Base-by-base conservation (phyloP, 2,888 invertebrate genomes). In the Prenolepis imparis region DNA sequence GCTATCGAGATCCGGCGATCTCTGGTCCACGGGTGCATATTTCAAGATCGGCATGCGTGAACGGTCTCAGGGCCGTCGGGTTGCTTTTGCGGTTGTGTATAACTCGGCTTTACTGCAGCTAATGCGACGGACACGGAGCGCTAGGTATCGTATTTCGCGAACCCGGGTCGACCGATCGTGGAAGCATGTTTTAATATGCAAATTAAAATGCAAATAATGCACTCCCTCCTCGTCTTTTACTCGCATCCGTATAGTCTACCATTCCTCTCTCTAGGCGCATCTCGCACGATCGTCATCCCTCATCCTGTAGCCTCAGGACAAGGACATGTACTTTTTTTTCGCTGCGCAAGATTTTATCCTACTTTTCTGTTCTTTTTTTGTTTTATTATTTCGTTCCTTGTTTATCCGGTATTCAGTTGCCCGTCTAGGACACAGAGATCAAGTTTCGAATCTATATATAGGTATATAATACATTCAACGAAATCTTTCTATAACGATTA, bases 21-120 rank as follows among this genome's bases (percentile, higher is more conserved):
- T 92, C 88, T 91, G 59, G 90, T 91, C 90, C 90, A 89, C 93
- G 93, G 93, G 93, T 93, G 93, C 93, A 94, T 94, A 93, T 94
- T 94, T 94, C 93, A 93, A 93, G 93, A 94, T 94, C 94, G 93
- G 94, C 94, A 94, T 94, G 93, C 94, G 92, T 93, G 93, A 94
- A 94, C 92, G 92, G 93, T 93, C 93, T 94, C 94, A 94, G 94
- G 94, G 94, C 93, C 94, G 93, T 93, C 93, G 92, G 92, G 93
- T 94, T 94, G 92, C 92, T 93, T 73, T 93, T 93, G 94, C 93
- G 94, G 94, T 93, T 93, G 90, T 93, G 93, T 73, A 73, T 93
- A 94, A 93, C 93, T 94, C 93, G 93, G 92, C 91, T 93, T 91
- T 92, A 91, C 92, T 92, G 93, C 93, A 6, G 93, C 93, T 94